Conservation (phyloP, 2,888 invertebrate genomes). For the Lochmaea crataegi region DNA sequence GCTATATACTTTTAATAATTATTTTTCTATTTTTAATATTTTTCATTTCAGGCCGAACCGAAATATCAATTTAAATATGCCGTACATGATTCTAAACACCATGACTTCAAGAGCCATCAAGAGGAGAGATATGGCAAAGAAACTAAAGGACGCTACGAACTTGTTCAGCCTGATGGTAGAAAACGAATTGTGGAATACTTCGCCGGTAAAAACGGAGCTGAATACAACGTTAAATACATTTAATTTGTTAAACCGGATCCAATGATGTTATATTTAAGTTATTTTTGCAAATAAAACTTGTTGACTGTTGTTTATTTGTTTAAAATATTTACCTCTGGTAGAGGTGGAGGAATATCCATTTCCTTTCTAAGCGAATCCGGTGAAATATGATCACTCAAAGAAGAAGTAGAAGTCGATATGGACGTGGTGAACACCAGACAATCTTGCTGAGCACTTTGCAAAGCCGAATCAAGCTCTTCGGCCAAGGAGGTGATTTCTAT, state of each 20-base stretch:
- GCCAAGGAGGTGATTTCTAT: slow-evolving; percentile 75
- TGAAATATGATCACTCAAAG: slow-evolving; percentile 41
- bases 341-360: slow-evolving; percentile 45
- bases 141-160: slow-evolving; percentile 58
- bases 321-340: slow-evolving; percentile 44
- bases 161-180: slow-evolving; percentile 61
- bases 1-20: background rate
- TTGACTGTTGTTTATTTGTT: slow-evolving; percentile 43
- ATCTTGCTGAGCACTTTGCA: slow-evolving; percentile 67
- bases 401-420: slow-evolving; percentile 49
- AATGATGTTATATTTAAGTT: slow-evolving; percentile 50
- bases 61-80: slow-evolving; percentile 61
- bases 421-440: slow-evolving; percentile 57
- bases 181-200: slow-evolving; percentile 61
- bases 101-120: slow-evolving; percentile 61
- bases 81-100: slow-evolving; percentile 59
- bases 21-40: slow-evolving; percentile 6
- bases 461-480: slow-evolving; percentile 73
- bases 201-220: slow-evolving; percentile 60
- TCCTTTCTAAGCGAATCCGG: slow-evolving; percentile 37
- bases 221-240: slow-evolving; percentile 57
- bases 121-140: slow-evolving; percentile 59
- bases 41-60: slow-evolving; percentile 56
- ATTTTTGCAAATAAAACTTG: slow-evolving; percentile 55
- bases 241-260: slow-evolving; percentile 24